These are phyloP conservation scores for Gymnoscelis rufifasciata DNA, from an alignment of 2,888 invertebrate species.

Conservation along the genomic window DNA sequence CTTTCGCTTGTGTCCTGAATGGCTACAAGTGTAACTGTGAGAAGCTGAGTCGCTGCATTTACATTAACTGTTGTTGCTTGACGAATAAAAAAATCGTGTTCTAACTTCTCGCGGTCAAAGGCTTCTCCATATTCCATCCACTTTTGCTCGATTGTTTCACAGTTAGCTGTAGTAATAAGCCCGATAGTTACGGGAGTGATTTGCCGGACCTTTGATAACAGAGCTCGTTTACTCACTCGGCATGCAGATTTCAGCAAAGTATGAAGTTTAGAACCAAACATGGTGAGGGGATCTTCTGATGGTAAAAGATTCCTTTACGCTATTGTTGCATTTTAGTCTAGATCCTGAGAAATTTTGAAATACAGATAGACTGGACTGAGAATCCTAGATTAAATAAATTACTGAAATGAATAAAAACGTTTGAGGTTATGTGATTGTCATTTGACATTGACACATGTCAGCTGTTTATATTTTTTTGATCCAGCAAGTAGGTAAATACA, in stretches of 20 bases:
- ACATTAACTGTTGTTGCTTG: constrained; percentile 76
- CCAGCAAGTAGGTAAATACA: too few species aligned
- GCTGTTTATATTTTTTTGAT: too few species aligned
- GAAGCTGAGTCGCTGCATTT: constrained; percentile 75
- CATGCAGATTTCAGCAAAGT: constrained; percentile 41
- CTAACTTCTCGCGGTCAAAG: constrained; percentile 54
- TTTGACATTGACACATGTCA: background rate
- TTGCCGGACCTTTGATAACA: constrained; percentile 40
- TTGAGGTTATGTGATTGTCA: background rate
- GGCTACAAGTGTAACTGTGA: constrained; percentile 75
- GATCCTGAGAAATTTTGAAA: too few species aligned
- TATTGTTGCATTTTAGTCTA: constrained; percentile 2
- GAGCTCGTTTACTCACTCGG: constrained; percentile 35
- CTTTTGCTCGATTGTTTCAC: constrained; percentile 41
- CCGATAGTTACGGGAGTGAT: constrained; percentile 50
- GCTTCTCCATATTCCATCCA: constrained; percentile 36
- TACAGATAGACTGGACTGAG: too few species aligned
- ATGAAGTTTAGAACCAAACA: constrained; percentile 54
- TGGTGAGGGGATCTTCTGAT: constrained; percentile 3
- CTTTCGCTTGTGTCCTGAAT: constrained; percentile 75
- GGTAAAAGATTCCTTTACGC: background rate
- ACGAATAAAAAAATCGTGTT: constrained; percentile 74
- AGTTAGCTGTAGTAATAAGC: constrained; percentile 45
- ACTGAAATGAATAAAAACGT: too few species aligned
- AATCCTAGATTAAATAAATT: too few species aligned